Base-by-base conservation (phyloP, 2,888 invertebrate species). In the Polyommatus icarus region DNA sequence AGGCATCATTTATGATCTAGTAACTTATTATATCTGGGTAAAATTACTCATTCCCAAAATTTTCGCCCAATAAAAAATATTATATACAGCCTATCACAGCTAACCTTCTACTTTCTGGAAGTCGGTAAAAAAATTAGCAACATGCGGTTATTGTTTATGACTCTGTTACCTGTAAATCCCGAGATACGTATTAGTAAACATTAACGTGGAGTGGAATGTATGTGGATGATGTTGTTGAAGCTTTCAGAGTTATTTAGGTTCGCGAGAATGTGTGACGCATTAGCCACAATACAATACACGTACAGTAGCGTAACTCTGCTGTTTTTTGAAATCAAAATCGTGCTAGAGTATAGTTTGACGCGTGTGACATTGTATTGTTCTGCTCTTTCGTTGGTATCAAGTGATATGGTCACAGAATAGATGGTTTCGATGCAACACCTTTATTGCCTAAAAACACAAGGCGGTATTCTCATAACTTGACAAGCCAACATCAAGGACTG, bases 251-350 rank as follows among this genome's bases (percentile, higher is more conserved):
- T 89, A 89, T 88, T 89, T 89, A 86, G 89, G 90, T 90, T 90
- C 80, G 81, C 78, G 79, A 84, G 85, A 88, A 87, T 87, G 87
- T 86, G 83, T 90, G 90, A 89, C 88, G 90, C 88, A 89, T 82
- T 82, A 54, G 18, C 18, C 18, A 50, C 50, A 50, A 15, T 3
- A 18, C 46, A 46, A 46, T 46, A 46, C 46, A 46, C 10, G 4
- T 18, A 18, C 18, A 18, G 54, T 54, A 15, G 18, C 18, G 0
- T 54, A 54, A 18, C 54, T 18, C 1, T 18, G 54, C 18, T 18
- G 18, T 54, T 1, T 54, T 54, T 54, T 54, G 18, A 18, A 18
- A 54, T 54, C 5, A 54, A 18, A 18, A 5, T 54, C 54, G 0
- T 15, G 4, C 15, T 50, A 50, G 50, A 4, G 15, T 3, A 4